phyloP scores from a whole-genome alignment of 2,797 vertebrate species.

The Nannoperca australis region DNA sequence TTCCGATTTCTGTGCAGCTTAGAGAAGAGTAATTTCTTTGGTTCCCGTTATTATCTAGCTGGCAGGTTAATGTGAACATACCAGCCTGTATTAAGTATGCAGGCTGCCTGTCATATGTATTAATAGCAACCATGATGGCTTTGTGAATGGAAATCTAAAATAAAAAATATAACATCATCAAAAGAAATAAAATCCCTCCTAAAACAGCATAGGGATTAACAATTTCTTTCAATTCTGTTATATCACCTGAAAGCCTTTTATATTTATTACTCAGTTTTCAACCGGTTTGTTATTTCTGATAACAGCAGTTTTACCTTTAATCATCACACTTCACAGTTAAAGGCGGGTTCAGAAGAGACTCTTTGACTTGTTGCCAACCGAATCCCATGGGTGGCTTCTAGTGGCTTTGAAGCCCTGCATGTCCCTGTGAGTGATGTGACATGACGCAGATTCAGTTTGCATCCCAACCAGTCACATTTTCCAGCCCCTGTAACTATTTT shows the following conservation, averaged over 20 bases:
- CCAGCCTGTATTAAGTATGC: neutral
- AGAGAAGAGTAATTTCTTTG: slow-evolving; percentile 18
- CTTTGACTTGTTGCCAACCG: slow-evolving; percentile 51
- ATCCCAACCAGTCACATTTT: neutral
- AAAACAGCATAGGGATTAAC: neutral
- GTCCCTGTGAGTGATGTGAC: slow-evolving; percentile 40
- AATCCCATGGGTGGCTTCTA: slow-evolving; percentile 35
- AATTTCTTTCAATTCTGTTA: neutral
- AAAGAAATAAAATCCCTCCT: slow-evolving; percentile 1
- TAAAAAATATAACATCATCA: neutral
- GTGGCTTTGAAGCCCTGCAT: slow-evolving; percentile 44
- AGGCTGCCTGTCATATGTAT: slow-evolving; percentile 30
- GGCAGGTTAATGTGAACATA: slow-evolving; percentile 47
- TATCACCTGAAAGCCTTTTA: slow-evolving; percentile 19
- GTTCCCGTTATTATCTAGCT: slow-evolving; percentile 31
- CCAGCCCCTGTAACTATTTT: slow-evolving; percentile 23
- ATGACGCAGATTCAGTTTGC: slow-evolving; percentile 38
- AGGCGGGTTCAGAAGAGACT: slow-evolving; percentile 30
- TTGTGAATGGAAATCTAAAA: slow-evolving; percentile 19
- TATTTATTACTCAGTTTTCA: slow-evolving; percentile 16
- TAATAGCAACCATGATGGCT: neutral
- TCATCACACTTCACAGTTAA: slow-evolving; percentile 26
- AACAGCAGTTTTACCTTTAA: slow-evolving; percentile 42
- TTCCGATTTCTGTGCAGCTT: slow-evolving; percentile 15
- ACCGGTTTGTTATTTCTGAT: slow-evolving; percentile 22